phyloP scores from a whole-genome alignment of 2,797 vertebrate genomes.

The Meriones psammophilus region DNA sequence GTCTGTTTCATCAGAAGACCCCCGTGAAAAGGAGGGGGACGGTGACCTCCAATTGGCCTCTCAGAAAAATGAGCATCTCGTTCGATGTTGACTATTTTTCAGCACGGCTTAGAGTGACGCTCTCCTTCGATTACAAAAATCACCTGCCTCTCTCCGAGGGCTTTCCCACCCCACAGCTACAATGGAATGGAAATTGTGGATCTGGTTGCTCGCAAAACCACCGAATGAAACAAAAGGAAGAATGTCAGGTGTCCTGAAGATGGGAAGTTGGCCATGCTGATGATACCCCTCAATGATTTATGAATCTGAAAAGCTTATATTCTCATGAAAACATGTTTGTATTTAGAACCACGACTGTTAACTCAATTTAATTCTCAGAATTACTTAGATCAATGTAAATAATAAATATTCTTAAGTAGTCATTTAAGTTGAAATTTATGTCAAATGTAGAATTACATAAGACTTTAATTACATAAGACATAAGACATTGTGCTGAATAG shows the following conservation, averaged over 20 bases:
- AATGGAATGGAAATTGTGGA: conserved; percentile 2
- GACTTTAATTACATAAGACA: neutral
- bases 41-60: neutral
- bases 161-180: neutral
- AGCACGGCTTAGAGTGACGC: neutral
- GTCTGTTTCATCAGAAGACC: neutral
- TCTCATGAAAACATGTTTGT: neutral
- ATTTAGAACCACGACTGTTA: neutral
- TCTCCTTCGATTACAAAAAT: conserved; percentile 5
- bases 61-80: neutral
- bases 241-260: conserved; percentile 9
- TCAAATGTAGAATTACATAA: neutral
- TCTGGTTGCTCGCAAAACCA: neutral
- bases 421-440: neutral
- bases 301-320: neutral
- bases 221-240: neutral
- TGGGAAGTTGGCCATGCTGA: neutral
- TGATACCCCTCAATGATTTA: conserved; percentile 25
- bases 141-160: neutral
- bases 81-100: conserved; percentile 1
- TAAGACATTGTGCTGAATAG: neutral
- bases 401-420: neutral
- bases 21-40: neutral
- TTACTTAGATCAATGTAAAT: neutral
- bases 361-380: conserved; percentile 51